phyloP scores from a whole-genome alignment of 2,797 vertebrate species.

The Enteromius treurensis region DNA sequence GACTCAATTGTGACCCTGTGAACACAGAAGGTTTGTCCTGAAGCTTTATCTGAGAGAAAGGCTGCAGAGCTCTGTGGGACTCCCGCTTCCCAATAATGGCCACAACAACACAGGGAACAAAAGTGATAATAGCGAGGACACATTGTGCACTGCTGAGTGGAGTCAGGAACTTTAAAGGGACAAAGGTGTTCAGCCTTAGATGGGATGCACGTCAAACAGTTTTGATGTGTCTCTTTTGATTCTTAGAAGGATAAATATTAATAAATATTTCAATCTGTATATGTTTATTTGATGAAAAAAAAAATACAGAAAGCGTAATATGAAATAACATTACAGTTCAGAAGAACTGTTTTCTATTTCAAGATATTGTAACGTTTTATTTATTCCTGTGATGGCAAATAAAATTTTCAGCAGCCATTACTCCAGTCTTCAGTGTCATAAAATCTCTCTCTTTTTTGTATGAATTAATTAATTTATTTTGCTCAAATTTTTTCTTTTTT shows the following conservation, averaged over 20 bases:
- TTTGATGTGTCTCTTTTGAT: background rate
- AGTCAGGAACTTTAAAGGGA: conserved; percentile 8
- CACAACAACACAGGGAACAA: conserved; percentile 19
- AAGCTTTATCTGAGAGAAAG: conserved; percentile 13
- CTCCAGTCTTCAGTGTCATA: background rate
- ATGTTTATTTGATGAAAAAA: background rate
- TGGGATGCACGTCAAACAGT: conserved; percentile 1
- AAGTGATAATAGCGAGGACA: conserved; percentile 18
- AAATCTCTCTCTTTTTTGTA: background rate
- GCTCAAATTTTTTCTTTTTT: no score
- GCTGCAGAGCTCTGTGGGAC: conserved; percentile 30
- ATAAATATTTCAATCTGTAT: background rate
- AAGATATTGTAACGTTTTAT: background rate
- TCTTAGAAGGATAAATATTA: background rate
- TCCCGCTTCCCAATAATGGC: conserved; percentile 25
- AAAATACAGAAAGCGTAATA: background rate
- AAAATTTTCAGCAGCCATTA: background rate
- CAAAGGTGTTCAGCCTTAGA: background rate
- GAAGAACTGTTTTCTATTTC: background rate
- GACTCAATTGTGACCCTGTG: conserved; percentile 40
- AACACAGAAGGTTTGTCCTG: conserved; percentile 27
- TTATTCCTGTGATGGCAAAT: background rate
- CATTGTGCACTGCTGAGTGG: background rate
- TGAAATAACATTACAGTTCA: background rate
- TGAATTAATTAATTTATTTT: no score